A percentile compares a stretch with the other conserved stretches of the same genome.
Evolutionary conservation across 2,113 vertebrate species (phyloP).

Genomic region (Syrmaticus mikado): DNA sequence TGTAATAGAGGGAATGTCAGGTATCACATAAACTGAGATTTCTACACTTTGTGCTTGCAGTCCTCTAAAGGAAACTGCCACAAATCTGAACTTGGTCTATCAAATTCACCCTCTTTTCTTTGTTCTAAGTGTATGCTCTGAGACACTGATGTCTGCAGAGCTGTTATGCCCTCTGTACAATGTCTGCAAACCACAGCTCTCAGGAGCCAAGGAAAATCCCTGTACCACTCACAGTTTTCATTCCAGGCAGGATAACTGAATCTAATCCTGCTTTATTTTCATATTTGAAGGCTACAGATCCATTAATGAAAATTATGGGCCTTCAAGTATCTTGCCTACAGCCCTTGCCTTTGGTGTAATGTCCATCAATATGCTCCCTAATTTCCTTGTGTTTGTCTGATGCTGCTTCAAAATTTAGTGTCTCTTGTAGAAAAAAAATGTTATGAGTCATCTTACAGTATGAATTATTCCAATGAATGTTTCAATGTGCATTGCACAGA

Average conservation of each 20-base stretch:
- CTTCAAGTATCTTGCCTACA: not conserved
- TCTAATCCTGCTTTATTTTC: not conserved
- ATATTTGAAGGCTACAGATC: not conserved
- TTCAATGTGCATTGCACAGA: not conserved
- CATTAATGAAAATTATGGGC: not conserved
- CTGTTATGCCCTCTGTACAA: not conserved
- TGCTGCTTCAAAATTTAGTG: not conserved
- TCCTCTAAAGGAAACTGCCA: not conserved
- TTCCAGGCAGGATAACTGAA: not conserved
- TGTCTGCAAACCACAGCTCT: not conserved
- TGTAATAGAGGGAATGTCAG: not conserved
- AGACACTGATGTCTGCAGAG: not conserved
- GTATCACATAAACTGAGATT: not conserved
- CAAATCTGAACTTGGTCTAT: not conserved
- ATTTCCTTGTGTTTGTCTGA: not conserved
- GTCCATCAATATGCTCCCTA: not conserved
- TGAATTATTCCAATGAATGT: not conserved
- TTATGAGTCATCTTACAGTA: not conserved
- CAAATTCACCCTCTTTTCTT: not conserved
- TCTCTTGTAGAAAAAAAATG: not conserved
- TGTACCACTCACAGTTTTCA: not conserved
- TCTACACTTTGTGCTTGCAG: not conserved
- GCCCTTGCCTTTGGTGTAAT: not conserved
- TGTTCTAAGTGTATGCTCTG: not conserved
- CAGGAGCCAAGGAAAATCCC: not conserved